These are phyloP conservation scores for Drosophila anomelani DNA, from an alignment of 2,888 invertebrate genomes.

Conservation along the genomic window DNA sequence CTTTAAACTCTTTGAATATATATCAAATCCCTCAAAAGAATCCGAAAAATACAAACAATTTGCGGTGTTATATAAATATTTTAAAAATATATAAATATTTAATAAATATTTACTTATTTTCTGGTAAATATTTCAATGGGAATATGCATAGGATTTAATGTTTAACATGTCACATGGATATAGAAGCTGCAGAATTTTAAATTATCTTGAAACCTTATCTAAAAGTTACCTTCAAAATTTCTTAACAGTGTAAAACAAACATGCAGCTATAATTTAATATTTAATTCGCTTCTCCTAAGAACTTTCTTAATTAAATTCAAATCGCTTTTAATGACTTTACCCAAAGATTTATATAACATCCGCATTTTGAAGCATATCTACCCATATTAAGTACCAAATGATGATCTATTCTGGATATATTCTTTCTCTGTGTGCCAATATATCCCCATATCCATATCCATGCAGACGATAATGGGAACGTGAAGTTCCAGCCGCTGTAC, in stretches of 20 bases:
- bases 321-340: background rate
- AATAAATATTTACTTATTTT: background rate
- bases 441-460: background rate
- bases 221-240: background rate
- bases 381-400: background rate
- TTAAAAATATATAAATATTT: background rate
- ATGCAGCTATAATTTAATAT: background rate
- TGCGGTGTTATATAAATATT: background rate
- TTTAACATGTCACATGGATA: too few species aligned
- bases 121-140: background rate
- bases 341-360: background rate
- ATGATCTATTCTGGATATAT: conserved; percentile 18
- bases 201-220: background rate
- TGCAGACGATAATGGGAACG: conserved; percentile 87
- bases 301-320: background rate
- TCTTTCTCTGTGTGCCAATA: conserved; percentile 17
- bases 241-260: background rate
- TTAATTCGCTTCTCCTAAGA: background rate
- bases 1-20: background rate
- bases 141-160: background rate
- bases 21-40: background rate
- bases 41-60: background rate
- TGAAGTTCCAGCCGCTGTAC: conserved; percentile 90
- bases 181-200: background rate
- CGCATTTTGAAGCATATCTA: background rate